Conservation (phyloP, 2,797 vertebrate genomes). For the Anabacerthia variegaticeps region DNA sequence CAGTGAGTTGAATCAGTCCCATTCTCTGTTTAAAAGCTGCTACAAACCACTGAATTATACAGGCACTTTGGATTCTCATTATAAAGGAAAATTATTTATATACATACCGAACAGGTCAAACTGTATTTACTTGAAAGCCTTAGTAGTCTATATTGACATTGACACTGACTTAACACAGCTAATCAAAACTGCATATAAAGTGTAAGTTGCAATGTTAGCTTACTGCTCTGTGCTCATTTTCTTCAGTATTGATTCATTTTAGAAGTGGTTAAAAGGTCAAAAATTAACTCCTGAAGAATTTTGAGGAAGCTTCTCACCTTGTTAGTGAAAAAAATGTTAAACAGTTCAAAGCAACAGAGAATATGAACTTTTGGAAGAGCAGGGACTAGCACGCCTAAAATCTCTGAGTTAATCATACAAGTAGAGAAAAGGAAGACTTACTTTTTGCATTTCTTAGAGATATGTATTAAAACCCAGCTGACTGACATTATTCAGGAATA, state of each 20-base stretch:
- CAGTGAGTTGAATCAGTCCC: background rate
- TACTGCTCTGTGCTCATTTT: background rate
- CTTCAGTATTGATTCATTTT: background rate
- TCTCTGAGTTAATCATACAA: background rate
- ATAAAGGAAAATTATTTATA: background rate
- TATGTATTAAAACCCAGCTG: background rate
- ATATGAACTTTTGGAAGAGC: background rate
- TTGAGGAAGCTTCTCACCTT: background rate
- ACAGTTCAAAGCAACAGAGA: background rate
- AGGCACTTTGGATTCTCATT: background rate
- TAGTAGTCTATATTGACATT: background rate
- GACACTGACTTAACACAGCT: background rate
- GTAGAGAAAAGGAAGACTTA: background rate
- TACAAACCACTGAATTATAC: background rate
- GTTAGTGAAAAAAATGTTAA: background rate
- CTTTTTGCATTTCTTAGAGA: background rate
- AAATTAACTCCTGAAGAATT: background rate
- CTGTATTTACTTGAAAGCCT: background rate
- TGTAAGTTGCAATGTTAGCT: rapidly evolving
- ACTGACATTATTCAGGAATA: background rate
- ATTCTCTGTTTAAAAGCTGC: background rate
- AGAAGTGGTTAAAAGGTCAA: background rate
- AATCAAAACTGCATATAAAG: background rate
- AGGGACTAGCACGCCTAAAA: background rate
- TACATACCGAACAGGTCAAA: background rate